Evolutionary conservation across 2,888 invertebrate genomes (phyloP).

Genomic region (Melanostoma mellinum): DNA sequence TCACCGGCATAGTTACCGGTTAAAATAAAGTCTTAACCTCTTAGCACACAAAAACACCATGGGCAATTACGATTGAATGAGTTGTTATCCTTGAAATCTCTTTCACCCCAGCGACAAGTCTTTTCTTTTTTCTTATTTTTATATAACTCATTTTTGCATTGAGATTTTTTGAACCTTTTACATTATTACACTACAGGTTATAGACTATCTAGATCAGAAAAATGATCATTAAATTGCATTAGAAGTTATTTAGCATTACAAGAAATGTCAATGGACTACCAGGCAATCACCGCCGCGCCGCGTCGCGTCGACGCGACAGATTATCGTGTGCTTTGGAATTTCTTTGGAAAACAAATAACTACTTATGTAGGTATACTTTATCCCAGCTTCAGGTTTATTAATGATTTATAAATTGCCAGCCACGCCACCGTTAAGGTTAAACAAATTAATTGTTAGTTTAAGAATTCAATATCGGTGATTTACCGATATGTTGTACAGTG

Average conservation of each 20-base stretch:
- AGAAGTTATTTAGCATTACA: slow-evolving; percentile 8
- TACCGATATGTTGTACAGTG: background rate
- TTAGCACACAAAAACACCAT: slow-evolving; percentile 46
- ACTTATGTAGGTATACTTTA: background rate
- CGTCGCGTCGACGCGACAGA: background rate
- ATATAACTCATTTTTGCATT: too few relatives aligned
- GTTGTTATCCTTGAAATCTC: slow-evolving; percentile 68
- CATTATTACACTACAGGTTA: background rate
- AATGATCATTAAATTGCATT: slow-evolving; percentile 46
- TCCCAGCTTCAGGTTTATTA: background rate
- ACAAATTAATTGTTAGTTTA: slow-evolving; percentile 20
- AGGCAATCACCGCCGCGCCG: too few relatives aligned
- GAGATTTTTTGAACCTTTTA: too few relatives aligned
- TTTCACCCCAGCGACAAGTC: slow-evolving; percentile 53
- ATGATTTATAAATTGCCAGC: slow-evolving; percentile 25
- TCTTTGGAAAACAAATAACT: slow-evolving; percentile 5
- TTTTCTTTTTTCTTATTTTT: too few relatives aligned
- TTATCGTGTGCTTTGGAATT: background rate
- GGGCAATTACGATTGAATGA: slow-evolving; percentile 47
- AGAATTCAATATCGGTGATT: slow-evolving; percentile 30
- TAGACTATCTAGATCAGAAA: slow-evolving; percentile 33
- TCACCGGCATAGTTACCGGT: slow-evolving; percentile 43
- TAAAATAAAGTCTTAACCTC: slow-evolving; percentile 15
- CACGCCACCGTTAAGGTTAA: slow-evolving; percentile 11
- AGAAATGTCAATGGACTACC: slow-evolving; percentile 37